A percentile compares a stretch with the other conserved stretches of the same genome.
Evolutionary conservation across 2,888 invertebrate species (phyloP).

Genomic region (Rhodophaea formosa): DNA sequence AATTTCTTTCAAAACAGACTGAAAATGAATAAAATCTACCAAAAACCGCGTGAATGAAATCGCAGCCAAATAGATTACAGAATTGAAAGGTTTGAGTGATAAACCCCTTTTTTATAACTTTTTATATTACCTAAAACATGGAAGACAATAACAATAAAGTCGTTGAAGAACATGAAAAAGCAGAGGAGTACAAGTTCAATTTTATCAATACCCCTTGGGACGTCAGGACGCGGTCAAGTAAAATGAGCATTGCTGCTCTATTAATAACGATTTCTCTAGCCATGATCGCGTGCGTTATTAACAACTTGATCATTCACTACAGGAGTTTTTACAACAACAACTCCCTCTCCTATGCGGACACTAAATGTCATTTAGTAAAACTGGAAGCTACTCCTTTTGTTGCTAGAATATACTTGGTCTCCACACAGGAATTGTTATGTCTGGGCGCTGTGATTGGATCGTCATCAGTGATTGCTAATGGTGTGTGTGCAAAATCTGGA

Average conservation of each 20-base stretch:
- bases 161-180: constrained; percentile 37
- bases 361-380: constrained; percentile 55
- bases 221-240: constrained; percentile 56
- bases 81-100: no score
- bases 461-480: constrained; percentile 54
- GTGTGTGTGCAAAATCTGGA: constrained; percentile 57
- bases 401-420: constrained; percentile 58
- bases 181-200: constrained; percentile 50
- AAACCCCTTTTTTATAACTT: no score
- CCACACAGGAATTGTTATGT: constrained; percentile 57
- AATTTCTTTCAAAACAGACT: no score
- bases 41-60: no score
- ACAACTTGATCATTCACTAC: constrained; percentile 58
- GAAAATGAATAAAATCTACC: no score
- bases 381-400: constrained; percentile 52
- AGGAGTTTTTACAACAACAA: constrained; percentile 31
- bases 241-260: constrained; percentile 52
- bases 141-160: constrained; percentile 50
- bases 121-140: constrained; percentile 26
- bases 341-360: constrained; percentile 31
- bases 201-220: constrained; percentile 68
- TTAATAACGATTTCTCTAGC: constrained; percentile 51
- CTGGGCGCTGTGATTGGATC: constrained; percentile 60
- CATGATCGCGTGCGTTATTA: constrained; percentile 48
- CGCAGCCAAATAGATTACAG: no score